Evolutionary conservation across 2,888 invertebrate genomes (phyloP).

Genomic region (Charanyca ferruginea): DNA sequence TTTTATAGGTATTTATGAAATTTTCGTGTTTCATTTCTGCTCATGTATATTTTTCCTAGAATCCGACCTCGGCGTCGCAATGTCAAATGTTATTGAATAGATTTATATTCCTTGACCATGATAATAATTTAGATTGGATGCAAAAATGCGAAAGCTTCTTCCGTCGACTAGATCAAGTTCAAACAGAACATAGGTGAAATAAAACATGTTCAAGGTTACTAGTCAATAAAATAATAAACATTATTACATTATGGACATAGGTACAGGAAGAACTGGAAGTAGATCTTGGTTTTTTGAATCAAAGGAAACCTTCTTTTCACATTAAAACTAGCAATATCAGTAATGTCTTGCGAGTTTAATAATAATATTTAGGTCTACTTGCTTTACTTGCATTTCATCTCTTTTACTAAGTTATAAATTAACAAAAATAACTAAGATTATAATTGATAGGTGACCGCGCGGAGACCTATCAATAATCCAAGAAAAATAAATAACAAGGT

Average conservation of each 20-base stretch:
- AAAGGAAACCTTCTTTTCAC: no score
- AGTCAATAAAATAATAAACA: neutral
- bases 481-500: no score
- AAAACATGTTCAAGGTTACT: neutral
- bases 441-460: no score
- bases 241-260: neutral
- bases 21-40: slow-evolving; percentile 24
- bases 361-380: no score
- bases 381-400: no score
- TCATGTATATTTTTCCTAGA: slow-evolving; percentile 17
- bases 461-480: no score
- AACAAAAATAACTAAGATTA: no score
- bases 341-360: no score
- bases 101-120: slow-evolving; percentile 22
- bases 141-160: slow-evolving; percentile 19
- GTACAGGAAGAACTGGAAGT: neutral
- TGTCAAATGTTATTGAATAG: slow-evolving; percentile 29
- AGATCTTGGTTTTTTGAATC: no score
- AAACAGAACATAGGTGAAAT: slow-evolving; percentile 8
- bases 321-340: no score
- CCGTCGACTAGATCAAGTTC: slow-evolving; percentile 17
- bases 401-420: no score
- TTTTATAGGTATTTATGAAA: slow-evolving; percentile 27
- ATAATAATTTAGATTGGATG: slow-evolving; percentile 24
- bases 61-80: slow-evolving; percentile 29